Evolutionary conservation across 2,113 vertebrate species (phyloP), one percentile per base, ranked within the genome.

Genomic region (Oryzias curvinotus): DNA sequence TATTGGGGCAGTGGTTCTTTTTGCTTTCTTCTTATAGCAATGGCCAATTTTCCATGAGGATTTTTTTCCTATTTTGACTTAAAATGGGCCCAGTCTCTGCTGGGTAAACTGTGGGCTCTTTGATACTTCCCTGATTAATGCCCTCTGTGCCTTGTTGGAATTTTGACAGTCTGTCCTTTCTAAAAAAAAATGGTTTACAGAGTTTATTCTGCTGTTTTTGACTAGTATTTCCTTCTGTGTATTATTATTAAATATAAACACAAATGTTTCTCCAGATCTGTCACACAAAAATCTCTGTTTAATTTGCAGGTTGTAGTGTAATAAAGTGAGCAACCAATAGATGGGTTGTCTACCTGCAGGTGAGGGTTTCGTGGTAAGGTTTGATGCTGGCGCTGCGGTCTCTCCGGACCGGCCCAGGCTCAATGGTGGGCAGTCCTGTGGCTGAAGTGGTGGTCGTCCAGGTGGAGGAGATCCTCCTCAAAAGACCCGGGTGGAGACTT

Each of bases 381-480:
- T 98, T 98, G 84, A 95, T 93, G 92, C 95, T 97, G 78, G 92
- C 85, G 25, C 95, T 94, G 36, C 96, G 95, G 83, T 97, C 96
- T 68, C 96, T 91, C 52, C 95, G 88, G 2, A 97, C 94, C 0
- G 95, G 96, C 4, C 95, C 96, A 0, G 96, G 96, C 82, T 99
- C 97, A 56, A 99, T 85, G 4, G 96, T 97, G 53, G 97, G 97
- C 12, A 99, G 79, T 19, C 97, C 97, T 5, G 97, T 99, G 75
- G 97, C 97, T 1, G 97, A 99, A 12, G 97, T 99, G 75, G 97
- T 99, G 23, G 97, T 99, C 36, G 97, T 99, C 97, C 97, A 99
- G 0, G 96, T 96, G 14, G 97, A 99, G 0, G 96, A 98, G 72
- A 96, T 94, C 52, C 96, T 86, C 73, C 96, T 93, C 71, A 97